A percentile compares a stretch with the other conserved stretches of the same genome.
Evolutionary conservation across 2,888 invertebrate species (phyloP).

Genomic region (Caenorhabditis sp.): DNA sequence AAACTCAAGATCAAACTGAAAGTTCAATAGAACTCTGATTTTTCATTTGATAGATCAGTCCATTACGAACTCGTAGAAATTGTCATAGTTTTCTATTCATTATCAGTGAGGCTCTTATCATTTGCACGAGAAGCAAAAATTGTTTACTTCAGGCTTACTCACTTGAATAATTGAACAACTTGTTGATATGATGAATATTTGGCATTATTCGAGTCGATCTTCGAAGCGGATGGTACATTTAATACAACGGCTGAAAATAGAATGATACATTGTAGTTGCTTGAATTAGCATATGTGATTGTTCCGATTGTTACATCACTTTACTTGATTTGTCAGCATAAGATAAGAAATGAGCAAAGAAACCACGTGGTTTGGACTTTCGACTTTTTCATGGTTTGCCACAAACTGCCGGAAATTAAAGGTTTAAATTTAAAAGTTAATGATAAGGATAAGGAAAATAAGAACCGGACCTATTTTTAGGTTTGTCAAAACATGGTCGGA

Average conservation of each 20-base stretch:
- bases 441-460: too few relatives aligned
- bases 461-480: too few relatives aligned
- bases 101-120: too few relatives aligned
- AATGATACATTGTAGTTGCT: background rate
- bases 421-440: too few relatives aligned
- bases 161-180: conserved; percentile 43
- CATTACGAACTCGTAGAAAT: too few relatives aligned
- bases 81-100: too few relatives aligned
- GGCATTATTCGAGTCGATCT: conserved; percentile 7
- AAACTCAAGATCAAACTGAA: too few relatives aligned
- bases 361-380: conserved; percentile 4
- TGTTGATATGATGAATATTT: conserved; percentile 30
- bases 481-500: too few relatives aligned
- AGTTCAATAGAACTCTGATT: background rate
- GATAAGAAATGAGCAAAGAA: conserved; percentile 10
- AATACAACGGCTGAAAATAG: conserved; percentile 10
- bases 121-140: background rate
- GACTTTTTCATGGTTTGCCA: background rate
- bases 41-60: too few relatives aligned
- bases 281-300: background rate
- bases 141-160: background rate
- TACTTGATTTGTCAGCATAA: conserved; percentile 9
- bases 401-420: background rate
- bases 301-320: conserved; percentile 13
- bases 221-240: conserved; percentile 14